Evolutionary conservation across 2,113 vertebrate species (phyloP).

Genomic region (Paradoxurus hermaphroditus): DNA sequence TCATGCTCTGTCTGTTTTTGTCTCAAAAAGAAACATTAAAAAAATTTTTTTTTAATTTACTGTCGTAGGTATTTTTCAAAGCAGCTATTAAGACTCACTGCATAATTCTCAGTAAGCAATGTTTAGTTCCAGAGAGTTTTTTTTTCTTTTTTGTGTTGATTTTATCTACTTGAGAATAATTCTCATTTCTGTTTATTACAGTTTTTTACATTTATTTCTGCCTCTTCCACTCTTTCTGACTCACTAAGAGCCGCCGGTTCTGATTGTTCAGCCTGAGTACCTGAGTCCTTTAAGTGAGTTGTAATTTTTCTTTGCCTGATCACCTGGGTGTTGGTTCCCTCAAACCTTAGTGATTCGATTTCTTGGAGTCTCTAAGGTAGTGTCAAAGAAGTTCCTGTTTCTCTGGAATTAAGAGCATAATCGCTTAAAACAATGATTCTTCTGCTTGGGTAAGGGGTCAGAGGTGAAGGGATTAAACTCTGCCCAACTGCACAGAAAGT

Average conservation of each 20-base stretch:
- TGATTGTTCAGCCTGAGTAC: neutral
- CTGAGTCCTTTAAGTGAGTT: neutral
- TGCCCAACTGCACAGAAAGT: neutral
- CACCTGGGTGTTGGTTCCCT: neutral
- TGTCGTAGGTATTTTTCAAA: constrained; percentile 53
- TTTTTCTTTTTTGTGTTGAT: constrained; percentile 2
- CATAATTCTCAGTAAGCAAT: constrained; percentile 20
- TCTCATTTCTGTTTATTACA: constrained; percentile 2
- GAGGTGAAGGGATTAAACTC: neutral
- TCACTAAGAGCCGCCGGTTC: neutral
- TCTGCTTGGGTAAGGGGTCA: neutral
- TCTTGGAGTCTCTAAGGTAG: neutral
- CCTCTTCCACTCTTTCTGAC: neutral
- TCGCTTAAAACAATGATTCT: neutral
- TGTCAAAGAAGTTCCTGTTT: neutral
- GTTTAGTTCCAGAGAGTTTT: constrained; percentile 1
- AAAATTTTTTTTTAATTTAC: neutral
- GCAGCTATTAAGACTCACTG: constrained; percentile 21
- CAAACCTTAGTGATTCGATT: neutral
- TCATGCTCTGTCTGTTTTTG: too few relatives aligned
- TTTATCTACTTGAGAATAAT: constrained; percentile 22
- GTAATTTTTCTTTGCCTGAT: neutral
- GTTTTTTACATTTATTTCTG: neutral
- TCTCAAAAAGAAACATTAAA: too few relatives aligned
- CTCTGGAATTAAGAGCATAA: neutral